Evolutionary conservation across 2,113 vertebrate species (phyloP).

Genomic region (Pimephales promelas): DNA sequence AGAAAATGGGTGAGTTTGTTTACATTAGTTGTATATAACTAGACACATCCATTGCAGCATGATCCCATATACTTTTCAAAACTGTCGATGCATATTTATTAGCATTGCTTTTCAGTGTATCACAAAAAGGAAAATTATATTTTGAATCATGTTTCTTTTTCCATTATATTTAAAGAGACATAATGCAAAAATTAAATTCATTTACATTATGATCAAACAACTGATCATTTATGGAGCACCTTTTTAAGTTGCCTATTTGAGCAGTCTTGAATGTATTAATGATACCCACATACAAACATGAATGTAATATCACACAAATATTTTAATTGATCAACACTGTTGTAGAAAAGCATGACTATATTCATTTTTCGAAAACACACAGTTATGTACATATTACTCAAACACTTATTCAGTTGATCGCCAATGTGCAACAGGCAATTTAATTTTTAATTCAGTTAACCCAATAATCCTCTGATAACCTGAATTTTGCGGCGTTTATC

Average conservation of each 20-base stretch:
- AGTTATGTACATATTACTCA: no score
- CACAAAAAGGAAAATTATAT: not conserved
- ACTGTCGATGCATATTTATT: not conserved
- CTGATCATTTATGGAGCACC: no score
- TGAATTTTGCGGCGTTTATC: slow-evolving; percentile 68
- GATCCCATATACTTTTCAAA: not conserved
- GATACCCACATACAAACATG: not conserved
- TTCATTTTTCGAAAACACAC: no score
- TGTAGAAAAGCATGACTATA: not conserved
- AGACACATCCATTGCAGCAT: not conserved
- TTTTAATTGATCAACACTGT: not conserved
- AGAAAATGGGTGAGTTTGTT: slow-evolving; percentile 74
- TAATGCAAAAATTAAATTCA: not conserved
- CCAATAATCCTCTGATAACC: slow-evolving; percentile 62
- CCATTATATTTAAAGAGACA: not conserved
- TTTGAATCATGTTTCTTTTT: not conserved
- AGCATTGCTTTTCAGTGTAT: not conserved
- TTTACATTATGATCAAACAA: no score
- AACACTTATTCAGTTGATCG: no score
- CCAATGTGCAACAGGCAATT: not conserved
- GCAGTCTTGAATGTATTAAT: not conserved
- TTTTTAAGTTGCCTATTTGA: no score
- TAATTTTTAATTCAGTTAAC: slow-evolving; percentile 60
- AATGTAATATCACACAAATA: not conserved
- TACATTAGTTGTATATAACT: not conserved